Evolutionary conservation across 2,888 invertebrate genomes (phyloP).

Genomic region (Rhagophthalmus giganteus): DNA sequence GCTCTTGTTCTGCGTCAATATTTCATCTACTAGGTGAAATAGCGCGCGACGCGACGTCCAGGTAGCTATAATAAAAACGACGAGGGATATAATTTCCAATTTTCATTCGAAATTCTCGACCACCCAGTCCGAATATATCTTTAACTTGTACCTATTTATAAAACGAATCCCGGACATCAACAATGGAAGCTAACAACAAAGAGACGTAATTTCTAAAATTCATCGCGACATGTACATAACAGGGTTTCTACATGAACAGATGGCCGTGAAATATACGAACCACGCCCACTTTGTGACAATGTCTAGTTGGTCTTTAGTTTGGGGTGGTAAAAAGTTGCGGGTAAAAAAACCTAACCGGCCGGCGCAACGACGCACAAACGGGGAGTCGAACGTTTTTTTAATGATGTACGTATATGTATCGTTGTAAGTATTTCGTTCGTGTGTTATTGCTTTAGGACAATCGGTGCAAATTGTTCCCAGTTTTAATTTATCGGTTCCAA

Average conservation of each 20-base stretch:
- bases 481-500: not conserved
- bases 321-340: constrained; percentile 21
- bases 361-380: no score
- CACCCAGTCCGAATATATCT: constrained; percentile 27
- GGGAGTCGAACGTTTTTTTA: constrained; percentile 25
- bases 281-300: constrained; percentile 34
- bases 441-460: constrained; percentile 1
- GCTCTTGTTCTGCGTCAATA: not conserved
- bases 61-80: constrained; percentile 14
- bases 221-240: constrained; percentile 24
- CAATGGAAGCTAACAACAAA: constrained; percentile 29
- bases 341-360: constrained; percentile 10
- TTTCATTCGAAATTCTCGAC: constrained; percentile 25
- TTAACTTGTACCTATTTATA: constrained; percentile 23
- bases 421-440: constrained; percentile 18
- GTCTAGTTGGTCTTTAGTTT: constrained; percentile 22
- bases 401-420: constrained; percentile 11
- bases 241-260: constrained; percentile 29
- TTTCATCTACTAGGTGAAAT: constrained; percentile 15
- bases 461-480: not conserved
- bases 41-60: constrained; percentile 13
- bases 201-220: constrained; percentile 27
- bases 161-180: constrained; percentile 13
- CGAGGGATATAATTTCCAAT: constrained; percentile 20
- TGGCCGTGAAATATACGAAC: constrained; percentile 34